phyloP scores from a whole-genome alignment of 2,888 invertebrate genomes.

The Cetonia aurata region DNA sequence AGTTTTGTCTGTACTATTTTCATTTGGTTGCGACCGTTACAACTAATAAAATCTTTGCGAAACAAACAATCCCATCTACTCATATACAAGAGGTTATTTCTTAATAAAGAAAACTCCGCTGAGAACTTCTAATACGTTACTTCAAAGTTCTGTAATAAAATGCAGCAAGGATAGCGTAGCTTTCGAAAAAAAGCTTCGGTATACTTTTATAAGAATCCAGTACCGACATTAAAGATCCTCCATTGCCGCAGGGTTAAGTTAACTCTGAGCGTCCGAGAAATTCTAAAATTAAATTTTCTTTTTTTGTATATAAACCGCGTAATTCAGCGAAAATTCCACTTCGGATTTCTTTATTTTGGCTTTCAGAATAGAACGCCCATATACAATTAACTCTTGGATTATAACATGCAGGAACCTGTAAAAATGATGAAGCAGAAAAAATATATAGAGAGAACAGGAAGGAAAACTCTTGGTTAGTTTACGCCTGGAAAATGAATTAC shows the following conservation, averaged over 20 bases:
- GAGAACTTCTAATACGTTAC: slow-evolving; percentile 20
- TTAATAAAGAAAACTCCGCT: slow-evolving; percentile 27
- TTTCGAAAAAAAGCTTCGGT: slow-evolving; percentile 1
- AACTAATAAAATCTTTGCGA: slow-evolving; percentile 4
- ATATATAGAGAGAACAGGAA: too few relatives aligned
- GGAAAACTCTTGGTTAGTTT: too few relatives aligned
- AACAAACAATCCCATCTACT: slow-evolving; percentile 10
- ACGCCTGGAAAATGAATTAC: too few relatives aligned
- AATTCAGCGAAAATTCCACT: too few relatives aligned
- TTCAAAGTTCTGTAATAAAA: slow-evolving; percentile 28
- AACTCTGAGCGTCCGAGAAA: not conserved
- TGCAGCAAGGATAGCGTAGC: slow-evolving; percentile 14
- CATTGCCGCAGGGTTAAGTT: not conserved
- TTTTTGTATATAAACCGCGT: slow-evolving; percentile 9
- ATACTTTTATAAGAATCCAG: slow-evolving; percentile 7
- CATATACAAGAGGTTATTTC: slow-evolving; percentile 15
- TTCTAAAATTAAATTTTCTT: slow-evolving; percentile 23
- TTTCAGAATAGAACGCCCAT: too few relatives aligned
- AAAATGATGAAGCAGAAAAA: too few relatives aligned
- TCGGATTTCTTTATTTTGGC: too few relatives aligned
- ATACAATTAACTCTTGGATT: too few relatives aligned
- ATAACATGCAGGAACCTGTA: too few relatives aligned
- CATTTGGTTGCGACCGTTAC: too few relatives aligned
- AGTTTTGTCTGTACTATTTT: too few relatives aligned
- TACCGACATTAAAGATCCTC: not conserved